Base-by-base conservation (phyloP, 2,797 vertebrate species). In the Hirundo rustica region DNA sequence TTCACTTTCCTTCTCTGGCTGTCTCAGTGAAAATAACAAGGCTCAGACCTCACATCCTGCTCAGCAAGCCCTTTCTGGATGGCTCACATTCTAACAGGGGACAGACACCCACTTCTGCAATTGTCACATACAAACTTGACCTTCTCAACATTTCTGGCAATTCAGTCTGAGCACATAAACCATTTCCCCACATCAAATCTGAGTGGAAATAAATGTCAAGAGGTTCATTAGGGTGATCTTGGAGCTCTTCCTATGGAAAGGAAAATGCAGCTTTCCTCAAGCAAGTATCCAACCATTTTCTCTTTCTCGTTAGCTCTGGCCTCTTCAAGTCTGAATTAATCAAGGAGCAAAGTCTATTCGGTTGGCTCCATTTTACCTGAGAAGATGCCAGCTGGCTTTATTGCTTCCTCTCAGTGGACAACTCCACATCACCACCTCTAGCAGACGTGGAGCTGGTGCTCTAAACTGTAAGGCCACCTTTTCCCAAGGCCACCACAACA, bases 171-270 rank as follows among this genome's bases (percentile, higher is more conserved):
- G 72, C n/a, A 79, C 10, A 88, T 29, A 90, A 90, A 65, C 60
- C 60, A 74, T 25, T 51, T 85, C 48, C 40, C 71, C 32, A 7
- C 55, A 89, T 87, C 78, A 87, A 79, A 87, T 85, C 23, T 29
- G 36, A 91, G 80, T 42, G 40, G 45, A 91, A 95, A 66, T 50
- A 89, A 91, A 82, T 76, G 71, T 70, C 71, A 94, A 76, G 64
- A 87, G 48, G 11, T 77, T 84, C 58, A 54, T 75, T 71, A 68
- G 42, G 2, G 0, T 53, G 51, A 79, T 74, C 48, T 88, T 26
- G 26, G 53, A 94, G 57, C 50, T 80, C 48, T 92, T 90, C 32
- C 78, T 73, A 72, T 7, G 30, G 64, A 93, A 90, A 88, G 55
- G 21, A 92, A 90, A 88, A 70, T 11, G 91, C 16, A 68, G 53